These are phyloP conservation scores for Zelleria hepariella DNA, from an alignment of 2,888 invertebrate genomes.

Conservation along the genomic window DNA sequence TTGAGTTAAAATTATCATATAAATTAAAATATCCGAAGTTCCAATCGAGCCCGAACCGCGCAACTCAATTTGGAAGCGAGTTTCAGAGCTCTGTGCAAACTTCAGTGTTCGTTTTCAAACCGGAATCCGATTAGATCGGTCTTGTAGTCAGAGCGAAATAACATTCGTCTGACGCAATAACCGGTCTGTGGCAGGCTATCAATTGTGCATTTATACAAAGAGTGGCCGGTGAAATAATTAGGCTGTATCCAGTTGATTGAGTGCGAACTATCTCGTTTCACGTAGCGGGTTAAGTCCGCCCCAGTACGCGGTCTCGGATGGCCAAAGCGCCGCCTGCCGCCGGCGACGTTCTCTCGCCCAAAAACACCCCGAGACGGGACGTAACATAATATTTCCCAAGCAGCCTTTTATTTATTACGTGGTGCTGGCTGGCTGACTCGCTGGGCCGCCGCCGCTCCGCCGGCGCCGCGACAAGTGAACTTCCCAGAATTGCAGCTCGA, in stretches of 20 bases:
- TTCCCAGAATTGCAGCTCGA: slow-evolving; percentile 59
- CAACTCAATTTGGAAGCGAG: not conserved
- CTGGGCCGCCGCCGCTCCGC: slow-evolving; percentile 20
- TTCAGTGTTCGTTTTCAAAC: not conserved
- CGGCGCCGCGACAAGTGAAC: slow-evolving; percentile 65
- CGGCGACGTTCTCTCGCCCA: slow-evolving; percentile 21
- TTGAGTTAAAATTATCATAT: slow-evolving; percentile 18
- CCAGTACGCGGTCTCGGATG: slow-evolving; percentile 48
- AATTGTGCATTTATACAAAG: not conserved
- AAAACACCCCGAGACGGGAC: slow-evolving; percentile 46
- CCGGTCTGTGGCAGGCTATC: not conserved
- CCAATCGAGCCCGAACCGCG: slow-evolving; percentile 1
- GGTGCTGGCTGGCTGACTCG: too few species aligned
- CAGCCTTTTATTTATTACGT: slow-evolving; percentile 68
- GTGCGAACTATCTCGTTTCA: slow-evolving; percentile 27
- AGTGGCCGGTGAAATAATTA: not conserved
- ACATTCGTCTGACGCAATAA: not conserved
- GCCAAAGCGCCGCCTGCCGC: slow-evolving; percentile 43
- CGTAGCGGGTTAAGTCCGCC: slow-evolving; percentile 32
- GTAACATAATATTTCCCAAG: slow-evolving; percentile 71
- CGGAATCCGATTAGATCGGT: not conserved
- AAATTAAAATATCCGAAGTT: slow-evolving; percentile 16
- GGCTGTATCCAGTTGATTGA: slow-evolving; percentile 13
- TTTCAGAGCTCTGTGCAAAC: not conserved
- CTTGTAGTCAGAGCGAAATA: not conserved